Base-by-base conservation (phyloP, 2,797 vertebrate species). In the Acipenser oxyrinchus region DNA sequence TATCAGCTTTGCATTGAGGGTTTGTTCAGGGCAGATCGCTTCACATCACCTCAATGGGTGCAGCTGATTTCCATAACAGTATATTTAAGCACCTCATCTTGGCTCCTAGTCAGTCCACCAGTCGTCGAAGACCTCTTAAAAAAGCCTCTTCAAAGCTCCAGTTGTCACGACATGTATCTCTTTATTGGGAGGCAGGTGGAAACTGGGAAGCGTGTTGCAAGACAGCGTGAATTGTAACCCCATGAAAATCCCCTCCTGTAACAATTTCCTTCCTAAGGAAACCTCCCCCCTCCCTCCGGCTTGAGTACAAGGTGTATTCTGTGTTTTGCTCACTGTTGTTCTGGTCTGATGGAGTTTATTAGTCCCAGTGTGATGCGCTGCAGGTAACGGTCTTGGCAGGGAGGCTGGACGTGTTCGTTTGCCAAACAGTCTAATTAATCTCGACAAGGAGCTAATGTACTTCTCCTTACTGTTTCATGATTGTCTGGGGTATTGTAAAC, bases 331-430 rank as follows among this genome's bases (percentile, higher is more conserved):
- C 82, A 72, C 84, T 83, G 83, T 70, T 70, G 75, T 86, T 87
- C 67, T 79, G 75, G 79, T 86, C 84, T 82, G 71, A 68, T 78
- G 48, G 67, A 66, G 82, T 80, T 86, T 79, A 83, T 78, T 76
- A 72, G 63, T 13, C 55, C 55, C 12, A 11, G 13, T 3, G 55
- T 7, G 61, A 73, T 68, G 70, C 78, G 76, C 67, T 64, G 71
- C 60, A 73, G 66, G 71, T 49, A 58, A 64, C 68, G 58, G 64
- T 12, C 48, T 64, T 69, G 73, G 76, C 64, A 59, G 76, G 52
- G 70, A 67, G 12, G 18, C 48, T 37, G 11, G 57, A 49, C 6
- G 23, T n/a, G 15, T 13, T 48, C 49, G 55, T 13, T 69, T 77
- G 23, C 3, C 69, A 57, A 71, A 68, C 66, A 71, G 53, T 63